phyloP scores from a whole-genome alignment of 2,113 vertebrate genomes.

The Columbina picui region DNA sequence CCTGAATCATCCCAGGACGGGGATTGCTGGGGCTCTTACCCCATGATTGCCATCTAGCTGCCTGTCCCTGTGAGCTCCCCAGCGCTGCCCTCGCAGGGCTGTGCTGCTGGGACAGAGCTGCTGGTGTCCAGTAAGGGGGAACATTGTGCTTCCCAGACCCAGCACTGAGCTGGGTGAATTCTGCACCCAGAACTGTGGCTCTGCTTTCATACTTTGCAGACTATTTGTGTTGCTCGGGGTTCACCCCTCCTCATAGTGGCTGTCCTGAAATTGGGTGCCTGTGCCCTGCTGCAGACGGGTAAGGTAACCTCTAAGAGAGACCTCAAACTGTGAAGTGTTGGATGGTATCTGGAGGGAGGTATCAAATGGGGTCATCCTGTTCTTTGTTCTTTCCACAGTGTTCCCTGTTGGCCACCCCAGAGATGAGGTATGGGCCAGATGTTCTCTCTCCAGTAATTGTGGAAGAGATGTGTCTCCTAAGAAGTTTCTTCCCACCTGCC shows the following conservation, averaged over 20 bases:
- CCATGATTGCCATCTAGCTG: neutral
- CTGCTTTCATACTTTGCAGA: neutral
- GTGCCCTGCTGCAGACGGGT: neutral
- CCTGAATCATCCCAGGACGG: neutral
- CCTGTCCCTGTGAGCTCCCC: neutral
- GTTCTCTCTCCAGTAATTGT: too few relatives aligned
- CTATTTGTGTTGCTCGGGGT: neutral
- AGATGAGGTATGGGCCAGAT: neutral
- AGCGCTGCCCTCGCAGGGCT: neutral
- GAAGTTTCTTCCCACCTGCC: neutral
- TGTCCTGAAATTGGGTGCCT: neutral
- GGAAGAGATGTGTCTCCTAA: neutral
- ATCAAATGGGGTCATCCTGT: neutral
- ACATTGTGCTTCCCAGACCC: neutral
- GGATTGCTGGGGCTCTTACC: fast-evolving
- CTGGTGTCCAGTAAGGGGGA: neutral
- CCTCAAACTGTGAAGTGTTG: neutral
- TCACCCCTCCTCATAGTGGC: neutral
- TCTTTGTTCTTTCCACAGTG: neutral
- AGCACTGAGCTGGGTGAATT: neutral
- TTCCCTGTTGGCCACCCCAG: neutral
- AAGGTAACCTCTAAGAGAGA: neutral
- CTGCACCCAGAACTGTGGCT: neutral
- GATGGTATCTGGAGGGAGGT: neutral
- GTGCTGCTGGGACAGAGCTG: neutral